A percentile compares a stretch with the other conserved stretches of the same genome.
Conservation (phyloP, 2,888 invertebrate species). For the Luffia ferchaultella region DNA sequence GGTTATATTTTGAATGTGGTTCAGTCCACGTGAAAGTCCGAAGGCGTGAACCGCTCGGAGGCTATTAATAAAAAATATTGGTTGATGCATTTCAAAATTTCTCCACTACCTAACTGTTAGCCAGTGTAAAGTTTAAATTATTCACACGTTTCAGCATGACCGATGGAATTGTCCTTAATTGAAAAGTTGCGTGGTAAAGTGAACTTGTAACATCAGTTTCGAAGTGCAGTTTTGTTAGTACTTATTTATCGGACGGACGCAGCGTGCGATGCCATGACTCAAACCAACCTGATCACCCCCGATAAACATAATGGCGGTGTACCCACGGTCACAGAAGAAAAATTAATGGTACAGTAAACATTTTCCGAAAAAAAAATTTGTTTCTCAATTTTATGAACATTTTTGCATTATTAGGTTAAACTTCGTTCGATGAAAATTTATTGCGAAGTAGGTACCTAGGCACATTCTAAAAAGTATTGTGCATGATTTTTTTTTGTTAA, state of each 20-base stretch:
- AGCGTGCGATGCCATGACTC: slow-evolving; percentile 44
- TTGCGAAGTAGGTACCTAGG: too few relatives aligned
- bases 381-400: too few relatives aligned
- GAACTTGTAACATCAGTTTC: slow-evolving; percentile 1
- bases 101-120: too few relatives aligned
- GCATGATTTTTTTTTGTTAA: too few relatives aligned
- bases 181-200: slow-evolving; percentile 3
- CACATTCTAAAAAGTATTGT: too few relatives aligned
- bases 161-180: slow-evolving; percentile 12
- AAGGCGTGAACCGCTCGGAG: not conserved
- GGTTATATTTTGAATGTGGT: slow-evolving; percentile 39
- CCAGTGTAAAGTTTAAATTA: not conserved
- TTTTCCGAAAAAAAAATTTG: too few relatives aligned
- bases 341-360: slow-evolving; percentile 39
- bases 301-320: slow-evolving; percentile 37
- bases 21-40: slow-evolving; percentile 45
- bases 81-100: not conserved
- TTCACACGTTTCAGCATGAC: slow-evolving; percentile 13
- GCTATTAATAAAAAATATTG: not conserved
- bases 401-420: too few relatives aligned
- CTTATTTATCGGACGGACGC: slow-evolving; percentile 13
- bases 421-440: too few relatives aligned
- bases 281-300: slow-evolving; percentile 34
- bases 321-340: slow-evolving; percentile 50
- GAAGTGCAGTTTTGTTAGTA: slow-evolving; percentile 7